Evolutionary conservation across 1,140 invertebrate genomes (phyloP), one percentile per base, ranked within the genome.

Genomic region (Eumeta japonica): DNA sequence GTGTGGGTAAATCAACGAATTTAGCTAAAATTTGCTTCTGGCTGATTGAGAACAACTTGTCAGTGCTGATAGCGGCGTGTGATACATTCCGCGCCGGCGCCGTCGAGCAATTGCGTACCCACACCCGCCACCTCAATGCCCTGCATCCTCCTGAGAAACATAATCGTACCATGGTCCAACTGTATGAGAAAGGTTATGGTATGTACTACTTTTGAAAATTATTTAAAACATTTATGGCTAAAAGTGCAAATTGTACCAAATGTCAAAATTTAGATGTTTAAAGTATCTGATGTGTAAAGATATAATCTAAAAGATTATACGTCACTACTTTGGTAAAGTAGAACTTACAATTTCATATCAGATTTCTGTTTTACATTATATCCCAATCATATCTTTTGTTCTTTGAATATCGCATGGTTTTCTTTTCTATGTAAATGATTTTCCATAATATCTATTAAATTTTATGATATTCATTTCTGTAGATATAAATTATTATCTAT

Each of bases 11-110:
- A 63, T 98, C 95, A 0, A 99, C 97, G 2, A 99, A 99, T 79
- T 76, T 99, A 20, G 97, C 97, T 2, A 99, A 99, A 83, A 97
- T 99, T 38, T 94, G 94, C 59, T 99, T 99, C 67, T 99, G 97
- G 97, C 76, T 99, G 33, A 94, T 98, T 48, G 96, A 99, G 77
- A 99, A 99, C 71, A 89, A 93, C 52, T 85, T 97, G 52, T 84
- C 89, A 28, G 97, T 99, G 10, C 68, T 99, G 50, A 98, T 99
- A 43, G 97, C 97, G 10, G 97, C 97, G 20, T 99, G 97, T 70
- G 97, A 99, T 77, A 99, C 97, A 28, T 99, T 99, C 78, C 83
- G 97, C 52, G 96, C 97, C 16, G 97, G 97, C 28, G 97, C 97
- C 36, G 97, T 99, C 2, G 97, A 99, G 73, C 97, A 99, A 68